A percentile compares a stretch with the other conserved stretches of the same genome.
phyloP scores from a whole-genome alignment of 2,888 invertebrate species.

The Drosophila hawaiiensis region DNA sequence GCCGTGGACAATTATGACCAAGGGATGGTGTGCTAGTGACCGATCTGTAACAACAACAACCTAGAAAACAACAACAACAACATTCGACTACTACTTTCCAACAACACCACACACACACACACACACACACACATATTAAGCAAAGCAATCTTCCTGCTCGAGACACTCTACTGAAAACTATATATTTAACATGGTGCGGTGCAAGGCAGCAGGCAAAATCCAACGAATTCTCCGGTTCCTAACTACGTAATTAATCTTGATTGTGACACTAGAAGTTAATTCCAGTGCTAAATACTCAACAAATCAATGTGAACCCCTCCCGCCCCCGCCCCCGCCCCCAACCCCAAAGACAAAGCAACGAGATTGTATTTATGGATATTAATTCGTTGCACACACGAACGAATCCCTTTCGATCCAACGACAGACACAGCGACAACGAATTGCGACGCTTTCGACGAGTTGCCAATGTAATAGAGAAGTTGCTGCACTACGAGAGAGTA shows the following conservation, averaged over 20 bases:
- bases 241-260: constrained; percentile 63
- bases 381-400: constrained; percentile 40
- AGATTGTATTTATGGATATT: constrained; percentile 43
- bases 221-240: constrained; percentile 46
- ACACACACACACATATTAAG: not conserved
- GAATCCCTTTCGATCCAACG: constrained; percentile 52
- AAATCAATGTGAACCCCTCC: constrained; percentile 21
- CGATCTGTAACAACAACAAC: constrained; percentile 79
- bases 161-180: constrained; percentile 29
- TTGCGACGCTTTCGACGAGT: constrained; percentile 45
- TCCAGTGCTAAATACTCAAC: constrained; percentile 52
- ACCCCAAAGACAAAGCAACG: constrained; percentile 36
- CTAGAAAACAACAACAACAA: constrained; percentile 34
- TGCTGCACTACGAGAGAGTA: constrained; percentile 24
- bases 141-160: constrained; percentile 46
- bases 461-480: constrained; percentile 67
- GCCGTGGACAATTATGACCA: constrained; percentile 85
- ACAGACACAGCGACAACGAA: constrained; percentile 56
- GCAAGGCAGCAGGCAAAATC: constrained; percentile 48
- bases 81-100: constrained; percentile 58
- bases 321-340: not conserved
- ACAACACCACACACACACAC: constrained; percentile 28
- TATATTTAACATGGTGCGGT: constrained; percentile 51
- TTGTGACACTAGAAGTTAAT: constrained; percentile 63
- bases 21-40: constrained; percentile 84